Evolutionary conservation across 2,888 invertebrate species (phyloP).

Genomic region (Ectemnius lituratus): DNA sequence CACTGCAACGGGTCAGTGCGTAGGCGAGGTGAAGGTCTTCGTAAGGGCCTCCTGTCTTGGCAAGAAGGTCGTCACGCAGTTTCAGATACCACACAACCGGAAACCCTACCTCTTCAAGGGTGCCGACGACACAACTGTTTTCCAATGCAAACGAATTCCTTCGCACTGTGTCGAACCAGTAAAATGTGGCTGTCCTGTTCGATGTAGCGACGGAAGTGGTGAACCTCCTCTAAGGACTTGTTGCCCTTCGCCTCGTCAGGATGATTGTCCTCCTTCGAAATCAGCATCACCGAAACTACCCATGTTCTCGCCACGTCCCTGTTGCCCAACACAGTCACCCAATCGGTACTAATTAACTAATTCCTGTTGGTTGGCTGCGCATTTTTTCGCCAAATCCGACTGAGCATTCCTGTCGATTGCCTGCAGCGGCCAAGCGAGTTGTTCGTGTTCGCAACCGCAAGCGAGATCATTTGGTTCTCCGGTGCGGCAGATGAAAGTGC

Average conservation of each 20-base stretch:
- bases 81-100: conserved; percentile 78
- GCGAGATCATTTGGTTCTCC: not conserved
- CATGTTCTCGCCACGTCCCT: conserved; percentile 31
- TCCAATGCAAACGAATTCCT: conserved; percentile 68
- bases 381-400: too few species aligned
- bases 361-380: not conserved
- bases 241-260: conserved; percentile 30
- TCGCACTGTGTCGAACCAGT: conserved; percentile 40
- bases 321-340: conserved; percentile 20
- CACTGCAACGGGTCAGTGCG: conserved; percentile 78
- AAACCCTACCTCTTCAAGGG: conserved; percentile 72
- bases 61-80: conserved; percentile 83
- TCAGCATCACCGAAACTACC: not conserved
- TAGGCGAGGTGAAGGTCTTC: conserved; percentile 82
- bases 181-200: conserved; percentile 37
- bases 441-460: too few species aligned
- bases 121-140: conserved; percentile 63
- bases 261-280: not conserved
- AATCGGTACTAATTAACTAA: not conserved
- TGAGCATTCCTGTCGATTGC: too few species aligned
- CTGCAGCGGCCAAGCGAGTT: too few species aligned
- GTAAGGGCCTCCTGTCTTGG: conserved; percentile 84
- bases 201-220: conserved; percentile 33
- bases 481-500: not conserved
- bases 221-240: conserved; percentile 32